Evolutionary conservation across 2,113 vertebrate genomes (phyloP).

Genomic region (Rhinolophus ferrumequinum): DNA sequence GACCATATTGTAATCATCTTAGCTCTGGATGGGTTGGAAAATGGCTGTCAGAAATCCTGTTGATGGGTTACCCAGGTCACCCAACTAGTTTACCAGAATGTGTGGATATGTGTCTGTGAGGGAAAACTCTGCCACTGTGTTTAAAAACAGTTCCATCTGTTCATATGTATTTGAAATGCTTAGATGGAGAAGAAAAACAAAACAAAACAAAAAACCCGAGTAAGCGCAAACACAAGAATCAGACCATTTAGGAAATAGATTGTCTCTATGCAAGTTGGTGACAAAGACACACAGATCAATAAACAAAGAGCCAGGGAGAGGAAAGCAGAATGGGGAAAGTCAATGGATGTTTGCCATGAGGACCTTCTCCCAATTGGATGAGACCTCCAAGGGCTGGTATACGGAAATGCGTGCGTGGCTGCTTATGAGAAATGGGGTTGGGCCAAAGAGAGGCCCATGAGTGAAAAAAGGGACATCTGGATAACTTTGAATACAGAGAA

Average conservation of each 20-base stretch:
- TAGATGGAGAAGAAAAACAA: not conserved
- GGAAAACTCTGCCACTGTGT: slow-evolving; percentile 70
- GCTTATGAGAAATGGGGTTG: not conserved
- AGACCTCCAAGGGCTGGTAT: not conserved
- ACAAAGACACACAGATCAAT: not conserved
- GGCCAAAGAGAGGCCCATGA: not conserved
- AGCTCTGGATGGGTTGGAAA: slow-evolving; percentile 48
- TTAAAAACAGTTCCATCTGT: slow-evolving; percentile 75
- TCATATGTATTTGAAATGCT: slow-evolving; percentile 63
- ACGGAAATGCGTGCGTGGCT: not conserved
- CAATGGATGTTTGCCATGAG: not conserved
- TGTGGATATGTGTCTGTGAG: slow-evolving; percentile 48
- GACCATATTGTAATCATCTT: not conserved
- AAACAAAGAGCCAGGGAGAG: not conserved
- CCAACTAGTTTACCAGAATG: slow-evolving; percentile 62
- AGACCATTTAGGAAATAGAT: slow-evolving; percentile 19
- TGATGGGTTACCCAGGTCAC: slow-evolving; percentile 22
- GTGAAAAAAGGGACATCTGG: not conserved
- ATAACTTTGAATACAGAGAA: slow-evolving; percentile 12
- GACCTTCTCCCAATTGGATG: not conserved
- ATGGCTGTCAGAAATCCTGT: slow-evolving; percentile 43
- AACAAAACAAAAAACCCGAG: not conserved
- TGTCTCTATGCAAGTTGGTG: not conserved
- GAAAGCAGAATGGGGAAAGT: not conserved
- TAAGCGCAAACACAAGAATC: slow-evolving; percentile 34